Base-by-base conservation (phyloP, 1,140 invertebrate genomes). In the Ips nitidus region DNA sequence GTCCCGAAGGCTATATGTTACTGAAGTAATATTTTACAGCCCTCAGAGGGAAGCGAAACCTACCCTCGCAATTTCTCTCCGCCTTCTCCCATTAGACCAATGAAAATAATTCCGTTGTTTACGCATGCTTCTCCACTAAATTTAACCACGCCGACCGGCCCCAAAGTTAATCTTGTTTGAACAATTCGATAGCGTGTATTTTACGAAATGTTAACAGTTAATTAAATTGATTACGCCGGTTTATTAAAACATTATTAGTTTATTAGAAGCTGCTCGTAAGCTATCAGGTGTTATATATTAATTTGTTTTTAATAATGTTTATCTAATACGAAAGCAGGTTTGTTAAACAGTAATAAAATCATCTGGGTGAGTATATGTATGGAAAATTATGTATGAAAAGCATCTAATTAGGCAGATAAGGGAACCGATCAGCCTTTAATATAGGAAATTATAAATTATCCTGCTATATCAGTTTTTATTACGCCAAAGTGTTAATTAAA, bases 171-270 rank as follows among this genome's bases (percentile, higher is more conserved):
- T 60, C 67, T 22, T 60, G 58, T 61, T 60, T 61, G 66, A 61
- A 69, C 53, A 56, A 56, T 61, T 8, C 37, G 67, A 69, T 62
- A 69, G 52, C 58, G 37, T 60, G 52, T 66, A 66, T 58, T 66
- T 58, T 66, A 57, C 58, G 57, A 58, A 58, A 52, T 68, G 55
- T 57, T 58, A 58, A 57, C 66, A 60, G 66, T 63, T 69, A 69
- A 69, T 69, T 60, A 63, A 69, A 69, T 56, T 69, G 58, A 69
- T 69, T 69, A 69, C 57, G 22, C 59, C 67, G 52, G 59, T 69
- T 69, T 69, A 69, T 69, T 69, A 69, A 68, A 69, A 63, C 58
- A 50, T 66, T 59, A 66, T 66, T 58, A 65, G 52, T 65, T 65
- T 65, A 65, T 65, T 65, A 56, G 52, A 4, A 55, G 52, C 62